Evolutionary conservation across 1,140 invertebrate genomes (phyloP), one percentile per base, ranked within the genome.

Genomic region (Sarcophaga peregrina): DNA sequence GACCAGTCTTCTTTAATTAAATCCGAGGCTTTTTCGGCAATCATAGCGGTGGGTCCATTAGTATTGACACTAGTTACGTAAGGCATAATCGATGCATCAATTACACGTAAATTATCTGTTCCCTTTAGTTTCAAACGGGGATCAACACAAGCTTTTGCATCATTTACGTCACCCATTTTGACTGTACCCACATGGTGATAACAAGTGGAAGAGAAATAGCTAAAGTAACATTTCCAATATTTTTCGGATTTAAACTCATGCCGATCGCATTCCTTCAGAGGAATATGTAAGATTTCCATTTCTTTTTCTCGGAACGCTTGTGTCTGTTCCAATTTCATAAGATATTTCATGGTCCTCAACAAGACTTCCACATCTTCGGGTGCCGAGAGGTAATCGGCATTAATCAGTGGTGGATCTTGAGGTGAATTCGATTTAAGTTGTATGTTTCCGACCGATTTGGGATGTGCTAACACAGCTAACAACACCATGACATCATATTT

Each of bases 41-140:
- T 95, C 93, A 95, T 95, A 72, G 96, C 94, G 0, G 93, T 93
- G 0, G 95, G 93, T 9, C 94, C 95, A 87, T 96, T 95, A 0
- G 95, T 96, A 83, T 96, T 95, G 1, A 93, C 95, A 37, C 93
- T 92, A 0, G 94, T 91, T 13, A 96, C 92, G 3, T 88, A 90
- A 0, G 96, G 96, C 93, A 97, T 96, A 5, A 97, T 92, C 82
- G 95, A 96, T 20, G 95, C 95, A 91, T 97, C 96, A 1, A 94
- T 92, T 0, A 97, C 95, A 84, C 96, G 92, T 6, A 97, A 86
- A 8, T 93, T 92, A 1, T 88, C 85, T 1, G 96, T 89, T 0
- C 94, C 93, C 83, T 93, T 91, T 3, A 96, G 94, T 52, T 92
- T 91, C 9, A 97, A 90, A 58, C 93, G 85, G 0, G 93, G 90